Percentiles rank a stretch among this genome's conserved stretches.
Conservation (phyloP, 2,797 vertebrate species). For the Pantherophis alleghaniensis region DNA sequence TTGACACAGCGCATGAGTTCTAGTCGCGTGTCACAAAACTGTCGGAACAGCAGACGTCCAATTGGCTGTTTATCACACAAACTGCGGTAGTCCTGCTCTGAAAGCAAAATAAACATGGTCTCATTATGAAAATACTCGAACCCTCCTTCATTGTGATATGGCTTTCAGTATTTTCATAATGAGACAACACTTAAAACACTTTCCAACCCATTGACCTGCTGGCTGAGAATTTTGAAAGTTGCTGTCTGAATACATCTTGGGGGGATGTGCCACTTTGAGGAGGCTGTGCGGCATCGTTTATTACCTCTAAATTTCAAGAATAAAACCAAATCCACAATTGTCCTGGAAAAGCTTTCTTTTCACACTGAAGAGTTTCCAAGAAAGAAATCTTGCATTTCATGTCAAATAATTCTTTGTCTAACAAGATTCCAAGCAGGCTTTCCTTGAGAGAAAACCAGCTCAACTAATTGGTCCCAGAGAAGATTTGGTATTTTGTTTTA, state of each 20-base stretch:
- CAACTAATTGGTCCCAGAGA: background rate
- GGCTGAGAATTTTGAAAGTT: background rate
- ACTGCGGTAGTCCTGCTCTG: conserved; percentile 93
- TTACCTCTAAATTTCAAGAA: background rate
- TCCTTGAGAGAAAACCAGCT: background rate
- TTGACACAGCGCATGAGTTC: conserved; percentile 86
- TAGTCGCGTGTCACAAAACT: conserved; percentile 88
- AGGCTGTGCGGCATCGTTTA: background rate
- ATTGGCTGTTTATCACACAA: conserved; percentile 94
- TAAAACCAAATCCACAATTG: background rate
- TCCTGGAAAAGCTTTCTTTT: background rate
- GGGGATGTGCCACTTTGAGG: background rate
- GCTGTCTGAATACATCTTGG: background rate
- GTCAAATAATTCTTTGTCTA: background rate
- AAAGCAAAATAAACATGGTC: conserved; percentile 24
- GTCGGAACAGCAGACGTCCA: conserved; percentile 87
- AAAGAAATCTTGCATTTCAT: background rate
- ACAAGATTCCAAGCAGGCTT: background rate
- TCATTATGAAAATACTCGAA: conserved; percentile 4
- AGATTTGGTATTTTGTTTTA: background rate
- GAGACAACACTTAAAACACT: background rate
- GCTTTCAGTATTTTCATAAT: background rate
- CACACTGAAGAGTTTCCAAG: background rate
- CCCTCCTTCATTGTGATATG: background rate
- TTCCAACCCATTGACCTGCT: background rate